Base-by-base conservation (phyloP, 1,140 invertebrate species). In the Neodiprion lecontei region DNA sequence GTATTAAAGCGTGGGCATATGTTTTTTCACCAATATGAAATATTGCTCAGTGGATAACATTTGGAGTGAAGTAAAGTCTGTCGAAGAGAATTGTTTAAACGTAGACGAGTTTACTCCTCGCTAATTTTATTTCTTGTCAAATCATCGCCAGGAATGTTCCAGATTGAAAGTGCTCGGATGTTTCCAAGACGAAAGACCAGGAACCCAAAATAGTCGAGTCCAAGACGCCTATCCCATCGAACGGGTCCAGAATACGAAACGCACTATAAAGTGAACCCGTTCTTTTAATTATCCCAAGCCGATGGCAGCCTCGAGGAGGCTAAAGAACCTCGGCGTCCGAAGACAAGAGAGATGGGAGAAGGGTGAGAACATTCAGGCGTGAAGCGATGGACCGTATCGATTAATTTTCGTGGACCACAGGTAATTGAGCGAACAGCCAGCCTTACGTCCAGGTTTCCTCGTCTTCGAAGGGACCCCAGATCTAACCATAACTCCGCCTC, bases 341-440 rank as follows among this genome's bases (percentile, higher is more conserved):
- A 69, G 67, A 47, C 61, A 40, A 40, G 28, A 5, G 53, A 9
- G 11, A 40, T 40, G 28, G 70, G 49, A 53, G 68, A 72, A 70
- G 70, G 70, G 74, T 77, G 76, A 77, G 76, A 77, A 77, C 70
- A 72, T 77, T 77, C 70, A 71, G 70, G 70, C 70, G 70, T 48
- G 70, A 71, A 71, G 70, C 48, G 70, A 50, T 50, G 70, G 21
- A 17, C 21, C 47, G 70, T 23, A 71, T 50, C 70, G 48, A 71
- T 71, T 71, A 71, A 71, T 71, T 71, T 40, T 71, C 48, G 9
- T 23, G 7, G 23, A 40, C 70, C 21, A 47, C 21, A 71, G 28
- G 70, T 49, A 71, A 71, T 71, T 50, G 70, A 71, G 70, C 70
- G 70, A 49, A 23, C 70, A 21, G 21, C 12, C 11, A 69, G 67